Evolutionary conservation across 2,113 vertebrate species (phyloP).

Genomic region (Chaetodon auriga): DNA sequence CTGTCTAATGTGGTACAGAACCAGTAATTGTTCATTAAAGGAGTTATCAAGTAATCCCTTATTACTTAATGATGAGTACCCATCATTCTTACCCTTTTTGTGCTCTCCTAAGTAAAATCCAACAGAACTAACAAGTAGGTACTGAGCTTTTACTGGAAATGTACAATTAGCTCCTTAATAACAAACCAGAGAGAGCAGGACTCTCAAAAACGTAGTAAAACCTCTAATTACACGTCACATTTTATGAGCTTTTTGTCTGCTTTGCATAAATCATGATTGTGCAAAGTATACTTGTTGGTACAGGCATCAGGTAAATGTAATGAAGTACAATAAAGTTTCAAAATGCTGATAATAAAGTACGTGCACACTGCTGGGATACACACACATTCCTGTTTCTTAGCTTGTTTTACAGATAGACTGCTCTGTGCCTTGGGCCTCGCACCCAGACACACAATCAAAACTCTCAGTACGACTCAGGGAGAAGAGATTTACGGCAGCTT

Average conservation of each 20-base stretch:
- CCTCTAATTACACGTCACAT: neutral
- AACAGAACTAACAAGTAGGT: too few relatives aligned
- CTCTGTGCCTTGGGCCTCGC: conserved; percentile 45
- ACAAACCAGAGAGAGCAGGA: neutral
- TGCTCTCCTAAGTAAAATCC: too few relatives aligned
- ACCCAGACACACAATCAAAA: conserved; percentile 58
- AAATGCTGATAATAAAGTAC: conserved; percentile 1
- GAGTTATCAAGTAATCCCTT: too few relatives aligned
- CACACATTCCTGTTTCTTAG: conserved; percentile 1
- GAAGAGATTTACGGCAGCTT: conserved; percentile 67
- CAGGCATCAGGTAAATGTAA: conserved; percentile 28
- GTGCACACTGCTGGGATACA: neutral
- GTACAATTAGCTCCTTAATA: neutral
- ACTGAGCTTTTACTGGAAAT: neutral
- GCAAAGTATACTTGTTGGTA: conserved; percentile 3
- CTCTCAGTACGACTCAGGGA: conserved; percentile 39
- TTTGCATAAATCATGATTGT: conserved; percentile 9
- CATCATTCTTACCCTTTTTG: too few relatives aligned
- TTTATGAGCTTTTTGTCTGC: conserved; percentile 10
- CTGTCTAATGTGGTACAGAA: too few relatives aligned
- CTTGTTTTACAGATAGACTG: conserved; percentile 2
- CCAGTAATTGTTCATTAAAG: too few relatives aligned
- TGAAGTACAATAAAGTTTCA: conserved; percentile 4
- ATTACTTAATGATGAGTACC: too few relatives aligned
- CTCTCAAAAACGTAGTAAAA: neutral